Evolutionary conservation across 2,888 invertebrate species (phyloP).

Genomic region (Folsomia candida): DNA sequence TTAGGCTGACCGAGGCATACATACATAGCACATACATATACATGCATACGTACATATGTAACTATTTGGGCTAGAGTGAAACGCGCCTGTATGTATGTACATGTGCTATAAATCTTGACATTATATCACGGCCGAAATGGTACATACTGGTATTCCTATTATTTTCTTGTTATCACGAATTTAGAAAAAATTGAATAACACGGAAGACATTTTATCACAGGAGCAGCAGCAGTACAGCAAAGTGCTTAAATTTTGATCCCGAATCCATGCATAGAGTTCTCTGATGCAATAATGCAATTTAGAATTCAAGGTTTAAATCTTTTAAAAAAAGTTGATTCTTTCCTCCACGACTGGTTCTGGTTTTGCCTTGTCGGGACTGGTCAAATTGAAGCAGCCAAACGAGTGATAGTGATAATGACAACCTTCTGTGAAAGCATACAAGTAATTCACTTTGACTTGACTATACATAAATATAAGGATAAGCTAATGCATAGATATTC

Average conservation of each 20-base stretch:
- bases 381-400: not conserved
- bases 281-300: not conserved
- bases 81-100: too few relatives aligned
- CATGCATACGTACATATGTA: too few relatives aligned
- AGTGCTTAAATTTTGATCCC: not conserved
- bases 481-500: not conserved
- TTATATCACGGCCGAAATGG: too few relatives aligned
- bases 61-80: too few relatives aligned
- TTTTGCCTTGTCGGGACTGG: not conserved
- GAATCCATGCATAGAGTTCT: not conserved
- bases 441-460: not conserved
- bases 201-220: not conserved
- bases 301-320: not conserved
- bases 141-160: too few relatives aligned
- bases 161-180: not conserved
- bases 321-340: conserved; percentile 5
- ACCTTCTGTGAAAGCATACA: not conserved
- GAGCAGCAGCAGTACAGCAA: not conserved
- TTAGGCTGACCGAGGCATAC: too few relatives aligned
- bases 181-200: not conserved
- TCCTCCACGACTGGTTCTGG: not conserved
- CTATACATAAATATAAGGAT: not conserved
- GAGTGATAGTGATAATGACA: not conserved
- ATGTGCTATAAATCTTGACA: too few relatives aligned
- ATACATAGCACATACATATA: too few relatives aligned